Evolutionary conservation across 2,888 invertebrate species (phyloP).

Genomic region (Meloe dianella): DNA sequence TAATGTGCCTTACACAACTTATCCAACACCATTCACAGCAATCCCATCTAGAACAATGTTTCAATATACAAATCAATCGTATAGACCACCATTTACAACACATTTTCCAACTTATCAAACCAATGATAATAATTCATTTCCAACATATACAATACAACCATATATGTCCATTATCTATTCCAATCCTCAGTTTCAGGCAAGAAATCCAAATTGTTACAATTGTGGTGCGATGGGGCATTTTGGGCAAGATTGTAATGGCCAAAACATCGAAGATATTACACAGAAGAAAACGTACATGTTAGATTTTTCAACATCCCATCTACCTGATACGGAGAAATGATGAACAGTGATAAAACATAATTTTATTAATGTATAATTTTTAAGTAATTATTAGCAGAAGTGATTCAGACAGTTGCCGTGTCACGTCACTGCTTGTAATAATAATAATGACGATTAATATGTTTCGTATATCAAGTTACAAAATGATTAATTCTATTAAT

Average conservation of each 20-base stretch:
- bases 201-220: constrained; percentile 80
- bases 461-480: constrained; percentile 13
- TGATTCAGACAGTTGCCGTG: constrained; percentile 47
- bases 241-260: constrained; percentile 87
- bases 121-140: constrained; percentile 35
- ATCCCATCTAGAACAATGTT: constrained; percentile 48
- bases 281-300: constrained; percentile 73
- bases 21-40: constrained; percentile 31
- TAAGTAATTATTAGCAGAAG: constrained; percentile 25
- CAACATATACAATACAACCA: constrained; percentile 47
- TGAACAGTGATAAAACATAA: constrained; percentile 14
- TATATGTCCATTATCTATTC: constrained; percentile 55
- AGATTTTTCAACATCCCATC: constrained; percentile 62
- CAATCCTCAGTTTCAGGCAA: constrained; percentile 61
- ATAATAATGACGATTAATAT: constrained; percentile 20
- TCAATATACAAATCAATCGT: constrained; percentile 49
- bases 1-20: constrained; percentile 60
- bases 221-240: constrained; percentile 86
- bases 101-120: constrained; percentile 46
- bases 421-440: constrained; percentile 40
- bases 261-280: constrained; percentile 91
- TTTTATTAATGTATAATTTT: constrained; percentile 20
- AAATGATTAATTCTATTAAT: constrained; percentile 12
- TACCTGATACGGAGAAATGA: constrained; percentile 47
- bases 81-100: constrained; percentile 55